Conservation (phyloP, 2,113 vertebrate species). For the Montifringilla adamsi region DNA sequence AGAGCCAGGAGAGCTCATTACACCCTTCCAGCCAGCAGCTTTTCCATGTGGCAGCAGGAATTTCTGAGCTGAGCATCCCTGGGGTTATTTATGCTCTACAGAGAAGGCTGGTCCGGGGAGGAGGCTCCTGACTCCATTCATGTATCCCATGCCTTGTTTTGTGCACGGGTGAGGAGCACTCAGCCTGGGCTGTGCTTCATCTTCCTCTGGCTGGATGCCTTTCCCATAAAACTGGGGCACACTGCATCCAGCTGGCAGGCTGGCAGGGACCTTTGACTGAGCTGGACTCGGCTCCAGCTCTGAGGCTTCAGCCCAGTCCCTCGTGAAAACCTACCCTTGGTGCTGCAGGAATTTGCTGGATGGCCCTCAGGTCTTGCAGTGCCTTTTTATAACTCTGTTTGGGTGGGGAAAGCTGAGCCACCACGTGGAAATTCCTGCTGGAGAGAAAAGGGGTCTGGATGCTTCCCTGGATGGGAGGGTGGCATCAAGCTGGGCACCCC, state of each 20-base stretch:
- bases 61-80: not conserved
- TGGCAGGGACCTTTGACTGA: not conserved
- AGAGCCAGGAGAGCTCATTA: not conserved
- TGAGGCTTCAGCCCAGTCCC: not conserved
- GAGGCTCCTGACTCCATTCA: not conserved
- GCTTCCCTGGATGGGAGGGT: accelerated
- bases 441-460: not conserved
- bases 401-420: not conserved
- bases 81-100: not conserved
- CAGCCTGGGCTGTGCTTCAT: not conserved
- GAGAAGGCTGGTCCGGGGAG: accelerated
- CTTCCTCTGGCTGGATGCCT: not conserved
- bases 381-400: not conserved
- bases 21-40: not conserved
- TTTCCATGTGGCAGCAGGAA: not conserved
- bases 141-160: not conserved
- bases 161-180: not conserved
- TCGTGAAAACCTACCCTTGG: not conserved
- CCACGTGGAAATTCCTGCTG: not conserved
- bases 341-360: not conserved
- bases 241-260: conserved; percentile 22
- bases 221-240: not conserved
- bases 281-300: not conserved
- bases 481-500: not conserved
- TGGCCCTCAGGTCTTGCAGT: not conserved